Conservation (phyloP, 2,888 invertebrate species). For the Macrosiphum euphorbiae region DNA sequence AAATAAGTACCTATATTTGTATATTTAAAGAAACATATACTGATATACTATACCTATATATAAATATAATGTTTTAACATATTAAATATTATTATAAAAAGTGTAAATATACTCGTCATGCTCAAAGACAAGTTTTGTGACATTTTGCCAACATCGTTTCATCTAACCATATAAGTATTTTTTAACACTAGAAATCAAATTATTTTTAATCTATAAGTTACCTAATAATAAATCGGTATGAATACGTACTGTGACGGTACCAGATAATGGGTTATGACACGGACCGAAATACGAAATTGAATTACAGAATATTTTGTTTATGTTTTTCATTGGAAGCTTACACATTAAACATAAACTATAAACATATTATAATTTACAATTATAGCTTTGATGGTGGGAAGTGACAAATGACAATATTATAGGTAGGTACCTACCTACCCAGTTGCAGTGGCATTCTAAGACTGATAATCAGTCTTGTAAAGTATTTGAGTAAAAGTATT, state of each 20-base stretch:
- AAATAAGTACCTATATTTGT: background rate
- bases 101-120: constrained; percentile 10
- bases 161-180: constrained; percentile 22
- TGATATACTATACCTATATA: background rate
- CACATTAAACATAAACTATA: background rate
- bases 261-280: background rate
- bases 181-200: constrained; percentile 1
- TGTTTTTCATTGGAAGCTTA: background rate
- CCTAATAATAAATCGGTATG: background rate
- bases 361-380: background rate
- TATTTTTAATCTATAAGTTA: constrained; percentile 30
- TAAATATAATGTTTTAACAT: constrained; percentile 12
- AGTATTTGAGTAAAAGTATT: too few relatives aligned
- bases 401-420: too few relatives aligned
- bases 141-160: constrained; percentile 37
- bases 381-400: background rate
- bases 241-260: background rate
- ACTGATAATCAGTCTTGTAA: too few relatives aligned
- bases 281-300: background rate
- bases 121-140: constrained; percentile 33
- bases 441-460: background rate
- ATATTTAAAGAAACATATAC: background rate
- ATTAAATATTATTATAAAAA: constrained; percentile 11
- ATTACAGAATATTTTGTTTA: background rate
- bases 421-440: too few relatives aligned